Percentiles rank a stretch among this genome's conserved stretches.
Evolutionary conservation across 1,140 invertebrate genomes (phyloP).

Genomic region (Camponotus pennsylvanicus): DNA sequence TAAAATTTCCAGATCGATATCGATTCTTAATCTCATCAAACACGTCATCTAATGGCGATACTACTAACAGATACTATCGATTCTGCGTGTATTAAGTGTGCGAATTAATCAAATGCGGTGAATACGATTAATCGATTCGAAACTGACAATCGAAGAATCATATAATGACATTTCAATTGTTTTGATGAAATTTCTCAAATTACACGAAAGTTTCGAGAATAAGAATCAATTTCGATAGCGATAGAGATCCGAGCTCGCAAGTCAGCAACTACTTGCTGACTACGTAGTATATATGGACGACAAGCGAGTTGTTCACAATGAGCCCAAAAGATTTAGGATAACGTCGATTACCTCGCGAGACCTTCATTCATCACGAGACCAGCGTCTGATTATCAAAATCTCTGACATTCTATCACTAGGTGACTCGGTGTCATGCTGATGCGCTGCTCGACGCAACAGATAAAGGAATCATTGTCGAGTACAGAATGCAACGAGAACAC

Average conservation of each 20-base stretch:
- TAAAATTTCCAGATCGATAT: constrained; percentile 11
- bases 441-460: constrained; percentile 21
- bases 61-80: background rate
- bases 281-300: constrained; percentile 60
- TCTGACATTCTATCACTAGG: constrained; percentile 36
- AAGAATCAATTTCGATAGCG: constrained; percentile 61
- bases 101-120: background rate
- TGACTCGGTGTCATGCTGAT: constrained; percentile 49
- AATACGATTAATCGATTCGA: background rate
- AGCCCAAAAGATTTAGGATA: constrained; percentile 72
- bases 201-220: constrained; percentile 58
- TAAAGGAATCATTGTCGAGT: constrained; percentile 15
- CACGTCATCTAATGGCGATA: background rate
- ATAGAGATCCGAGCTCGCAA: constrained; percentile 76
- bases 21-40: background rate
- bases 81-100: background rate
- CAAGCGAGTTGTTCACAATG: constrained; percentile 73
- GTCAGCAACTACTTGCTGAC: constrained; percentile 65
- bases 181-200: constrained; percentile 39
- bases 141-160: background rate
- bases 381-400: constrained; percentile 70
- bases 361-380: constrained; percentile 73
- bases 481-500: background rate
- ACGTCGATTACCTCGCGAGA: constrained; percentile 75
- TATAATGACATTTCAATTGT: background rate